Conservation (phyloP, 2,797 vertebrate species). For the Notolabrus celidotus region DNA sequence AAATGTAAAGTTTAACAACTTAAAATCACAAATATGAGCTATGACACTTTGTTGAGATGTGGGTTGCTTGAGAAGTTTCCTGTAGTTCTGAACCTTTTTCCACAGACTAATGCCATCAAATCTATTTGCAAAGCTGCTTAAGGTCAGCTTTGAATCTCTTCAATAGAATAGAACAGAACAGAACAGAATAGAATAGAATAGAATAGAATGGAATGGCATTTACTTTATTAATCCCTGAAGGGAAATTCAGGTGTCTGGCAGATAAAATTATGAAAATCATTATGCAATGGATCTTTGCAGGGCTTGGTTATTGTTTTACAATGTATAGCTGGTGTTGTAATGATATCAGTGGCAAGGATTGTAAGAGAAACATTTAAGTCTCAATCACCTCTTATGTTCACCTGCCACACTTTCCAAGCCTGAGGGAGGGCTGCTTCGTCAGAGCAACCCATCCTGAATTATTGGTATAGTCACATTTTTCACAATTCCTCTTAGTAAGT, state of each 20-base stretch:
- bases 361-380: background rate
- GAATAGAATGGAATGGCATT: no score
- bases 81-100: background rate
- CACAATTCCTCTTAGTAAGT: slow-evolving; percentile 4
- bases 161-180: no score
- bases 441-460: background rate
- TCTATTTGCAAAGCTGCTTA: background rate
- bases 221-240: no score
- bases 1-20: background rate
- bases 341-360: background rate
- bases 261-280: no score
- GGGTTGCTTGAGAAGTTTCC: no score
- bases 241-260: no score
- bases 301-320: slow-evolving; percentile 1
- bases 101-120: background rate
- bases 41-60: background rate
- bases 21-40: background rate
- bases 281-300: background rate
- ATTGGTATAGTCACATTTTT: slow-evolving; percentile 1
- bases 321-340: background rate
- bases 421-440: background rate
- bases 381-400: background rate
- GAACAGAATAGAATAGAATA: no score
- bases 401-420: background rate
- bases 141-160: background rate